A percentile compares a stretch with the other conserved stretches of the same genome.
phyloP scores from a whole-genome alignment of 2,888 invertebrate genomes.

The Eucriotettix oculatus region DNA sequence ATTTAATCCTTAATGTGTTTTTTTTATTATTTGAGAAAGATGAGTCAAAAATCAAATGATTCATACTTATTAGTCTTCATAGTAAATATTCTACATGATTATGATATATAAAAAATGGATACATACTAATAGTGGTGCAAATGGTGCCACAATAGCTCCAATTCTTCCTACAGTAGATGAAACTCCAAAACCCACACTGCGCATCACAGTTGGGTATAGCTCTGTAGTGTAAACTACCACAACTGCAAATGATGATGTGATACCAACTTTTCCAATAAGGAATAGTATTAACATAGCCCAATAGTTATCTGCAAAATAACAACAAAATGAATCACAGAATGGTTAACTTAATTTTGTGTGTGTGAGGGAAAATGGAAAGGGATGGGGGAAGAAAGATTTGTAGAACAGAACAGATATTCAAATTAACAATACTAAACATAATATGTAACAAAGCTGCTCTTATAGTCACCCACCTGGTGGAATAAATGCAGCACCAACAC shows the following conservation, averaged over 20 bases:
- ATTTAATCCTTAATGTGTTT: no score
- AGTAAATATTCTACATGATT: no score
- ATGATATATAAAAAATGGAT: neutral
- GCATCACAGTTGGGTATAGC: slow-evolving; percentile 33
- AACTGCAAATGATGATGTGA: slow-evolving; percentile 44
- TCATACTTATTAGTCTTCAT: no score
- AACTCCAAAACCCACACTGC: slow-evolving; percentile 40
- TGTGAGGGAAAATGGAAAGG: no score
- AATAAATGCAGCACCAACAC: slow-evolving; percentile 35
- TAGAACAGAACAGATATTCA: no score
- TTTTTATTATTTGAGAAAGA: no score
- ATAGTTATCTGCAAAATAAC: slow-evolving; percentile 23
- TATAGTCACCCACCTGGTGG: slow-evolving; percentile 24
- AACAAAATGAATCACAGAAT: no score
- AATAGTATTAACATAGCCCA: slow-evolving; percentile 39
- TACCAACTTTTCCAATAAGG: slow-evolving; percentile 42
- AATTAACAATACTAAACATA: no score
- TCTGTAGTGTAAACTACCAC: slow-evolving; percentile 45
- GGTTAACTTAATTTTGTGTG: no score
- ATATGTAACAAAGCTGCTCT: no score
- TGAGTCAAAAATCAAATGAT: no score
- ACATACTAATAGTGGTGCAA: slow-evolving; percentile 38
- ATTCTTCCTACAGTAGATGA: slow-evolving; percentile 39
- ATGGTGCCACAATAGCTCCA: slow-evolving; percentile 44
- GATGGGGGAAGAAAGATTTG: no score